These are phyloP conservation scores for Ephydatia muelleri DNA, from an alignment of 37 sponge, comb jelly and placozoan genomes.

Conservation along the genomic window DNA sequence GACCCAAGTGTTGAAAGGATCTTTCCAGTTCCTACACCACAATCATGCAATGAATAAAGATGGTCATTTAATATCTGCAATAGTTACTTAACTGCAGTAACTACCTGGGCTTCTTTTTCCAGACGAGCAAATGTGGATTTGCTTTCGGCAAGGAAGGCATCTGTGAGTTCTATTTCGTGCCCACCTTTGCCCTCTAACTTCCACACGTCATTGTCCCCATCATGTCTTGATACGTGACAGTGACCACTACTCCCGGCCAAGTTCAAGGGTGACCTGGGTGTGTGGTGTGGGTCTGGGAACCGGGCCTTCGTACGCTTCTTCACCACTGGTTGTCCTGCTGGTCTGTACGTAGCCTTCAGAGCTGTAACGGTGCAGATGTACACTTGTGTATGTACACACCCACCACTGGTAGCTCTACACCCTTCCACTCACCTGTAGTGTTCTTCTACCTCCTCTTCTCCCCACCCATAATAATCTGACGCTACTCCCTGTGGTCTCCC, in stretches of 20 bases:
- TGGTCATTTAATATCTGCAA: too few relatives aligned
- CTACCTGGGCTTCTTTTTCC: constrained; percentile 54
- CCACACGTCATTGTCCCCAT: neutral
- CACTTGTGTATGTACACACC: neutral
- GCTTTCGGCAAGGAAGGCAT: constrained; percentile 43
- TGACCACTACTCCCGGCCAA: neutral
- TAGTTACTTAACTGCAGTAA: neutral
- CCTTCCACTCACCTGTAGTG: too few relatives aligned
- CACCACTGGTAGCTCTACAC: neutral
- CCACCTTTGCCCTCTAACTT: neutral
- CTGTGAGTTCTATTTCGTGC: constrained; percentile 8
- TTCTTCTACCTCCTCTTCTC: too few relatives aligned
- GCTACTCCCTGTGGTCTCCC: too few relatives aligned
- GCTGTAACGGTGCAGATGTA: neutral
- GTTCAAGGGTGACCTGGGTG: neutral
- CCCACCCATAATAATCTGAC: too few relatives aligned
- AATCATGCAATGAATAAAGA: too few relatives aligned
- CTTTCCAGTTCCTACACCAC: constrained; percentile 36
- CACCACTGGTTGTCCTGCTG: neutral
- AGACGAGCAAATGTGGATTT: constrained; percentile 50
- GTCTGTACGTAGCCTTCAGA: neutral
- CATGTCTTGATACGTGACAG: neutral
- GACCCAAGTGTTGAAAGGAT: constrained; percentile 9
- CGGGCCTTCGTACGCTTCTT: neutral
- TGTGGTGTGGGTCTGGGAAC: neutral